phyloP scores from a whole-genome alignment of 2,888 invertebrate genomes.

The Anorthoa munda region DNA sequence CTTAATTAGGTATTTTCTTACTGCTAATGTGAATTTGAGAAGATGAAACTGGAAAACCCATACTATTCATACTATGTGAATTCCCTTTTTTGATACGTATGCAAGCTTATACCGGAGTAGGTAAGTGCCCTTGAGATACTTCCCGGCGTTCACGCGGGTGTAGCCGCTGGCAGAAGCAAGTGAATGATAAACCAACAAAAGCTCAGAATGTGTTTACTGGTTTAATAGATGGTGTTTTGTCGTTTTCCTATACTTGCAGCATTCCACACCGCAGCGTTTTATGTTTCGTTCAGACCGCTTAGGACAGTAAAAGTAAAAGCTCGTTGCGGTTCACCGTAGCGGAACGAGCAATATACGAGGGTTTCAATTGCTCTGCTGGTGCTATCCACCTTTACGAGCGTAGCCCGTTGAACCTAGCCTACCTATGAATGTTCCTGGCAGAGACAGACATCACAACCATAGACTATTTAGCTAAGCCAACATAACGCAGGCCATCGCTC shows the following conservation, averaged over 20 bases:
- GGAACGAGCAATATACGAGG: constrained; percentile 22
- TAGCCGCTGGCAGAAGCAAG: too few species aligned
- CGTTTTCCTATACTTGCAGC: constrained; percentile 1
- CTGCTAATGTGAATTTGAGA: background rate
- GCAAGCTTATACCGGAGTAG: too few species aligned
- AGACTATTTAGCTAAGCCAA: constrained; percentile 3
- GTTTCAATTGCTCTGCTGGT: constrained; percentile 19
- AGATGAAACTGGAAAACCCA: too few species aligned
- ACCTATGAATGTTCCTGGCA: background rate
- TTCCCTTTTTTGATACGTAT: too few species aligned
- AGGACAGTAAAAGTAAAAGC: constrained; percentile 29
- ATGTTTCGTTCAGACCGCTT: background rate
- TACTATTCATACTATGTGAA: too few species aligned
- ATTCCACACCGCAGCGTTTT: constrained; percentile 4
- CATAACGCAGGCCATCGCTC: too few species aligned
- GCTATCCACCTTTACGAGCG: constrained; percentile 28
- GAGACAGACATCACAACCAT: background rate
- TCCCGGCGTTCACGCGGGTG: too few species aligned
- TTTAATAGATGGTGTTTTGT: background rate
- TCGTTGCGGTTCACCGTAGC: constrained; percentile 1
- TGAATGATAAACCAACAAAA: background rate
- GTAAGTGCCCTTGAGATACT: too few species aligned
- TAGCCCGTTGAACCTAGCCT: background rate
- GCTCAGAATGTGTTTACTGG: background rate
- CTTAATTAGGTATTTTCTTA: constrained; percentile 10